Conservation (phyloP, 2,888 invertebrate species). For the Rhingia rostrata region DNA sequence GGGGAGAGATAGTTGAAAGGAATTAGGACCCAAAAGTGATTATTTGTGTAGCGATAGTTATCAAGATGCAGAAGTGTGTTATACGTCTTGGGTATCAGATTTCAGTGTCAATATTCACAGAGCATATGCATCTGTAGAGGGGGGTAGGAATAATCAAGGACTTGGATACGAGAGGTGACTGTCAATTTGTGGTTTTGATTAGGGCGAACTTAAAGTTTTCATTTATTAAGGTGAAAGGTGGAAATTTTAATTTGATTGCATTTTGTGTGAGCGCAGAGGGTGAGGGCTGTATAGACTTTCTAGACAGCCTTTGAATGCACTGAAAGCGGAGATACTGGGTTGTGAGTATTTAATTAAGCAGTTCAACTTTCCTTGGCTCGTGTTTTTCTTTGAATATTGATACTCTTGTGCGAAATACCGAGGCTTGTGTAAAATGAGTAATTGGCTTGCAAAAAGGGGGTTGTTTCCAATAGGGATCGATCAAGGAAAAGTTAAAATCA, state of each 20-base stretch:
- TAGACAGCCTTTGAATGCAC: too few species aligned
- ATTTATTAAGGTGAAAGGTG: constrained; percentile 44
- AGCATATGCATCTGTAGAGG: constrained; percentile 15
- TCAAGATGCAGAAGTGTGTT: constrained; percentile 43
- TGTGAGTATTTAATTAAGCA: too few species aligned
- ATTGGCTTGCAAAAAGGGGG: too few species aligned
- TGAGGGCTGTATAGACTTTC: too few species aligned
- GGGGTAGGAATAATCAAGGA: not conserved
- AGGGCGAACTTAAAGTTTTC: constrained; percentile 52
- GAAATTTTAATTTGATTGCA: constrained; percentile 62
- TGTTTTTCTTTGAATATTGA: too few species aligned
- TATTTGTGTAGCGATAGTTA: constrained; percentile 62
- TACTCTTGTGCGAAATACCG: too few species aligned
- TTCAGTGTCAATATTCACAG: constrained; percentile 64
- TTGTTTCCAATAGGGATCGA: too few species aligned
- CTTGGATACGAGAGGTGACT: constrained; percentile 10
- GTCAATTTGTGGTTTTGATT: constrained; percentile 59
- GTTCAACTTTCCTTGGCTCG: too few species aligned
- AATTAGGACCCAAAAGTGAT: constrained; percentile 58
- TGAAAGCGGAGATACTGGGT: too few species aligned
- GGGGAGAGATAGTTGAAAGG: constrained; percentile 36
- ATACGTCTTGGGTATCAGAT: constrained; percentile 56
- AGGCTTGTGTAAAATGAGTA: too few species aligned
- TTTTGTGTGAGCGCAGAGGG: not conserved
- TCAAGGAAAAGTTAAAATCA: too few species aligned